These are phyloP conservation scores for Paramormyrops hopkinsi DNA, from an alignment of 2,797 vertebrate genomes.

Conservation along the genomic window DNA sequence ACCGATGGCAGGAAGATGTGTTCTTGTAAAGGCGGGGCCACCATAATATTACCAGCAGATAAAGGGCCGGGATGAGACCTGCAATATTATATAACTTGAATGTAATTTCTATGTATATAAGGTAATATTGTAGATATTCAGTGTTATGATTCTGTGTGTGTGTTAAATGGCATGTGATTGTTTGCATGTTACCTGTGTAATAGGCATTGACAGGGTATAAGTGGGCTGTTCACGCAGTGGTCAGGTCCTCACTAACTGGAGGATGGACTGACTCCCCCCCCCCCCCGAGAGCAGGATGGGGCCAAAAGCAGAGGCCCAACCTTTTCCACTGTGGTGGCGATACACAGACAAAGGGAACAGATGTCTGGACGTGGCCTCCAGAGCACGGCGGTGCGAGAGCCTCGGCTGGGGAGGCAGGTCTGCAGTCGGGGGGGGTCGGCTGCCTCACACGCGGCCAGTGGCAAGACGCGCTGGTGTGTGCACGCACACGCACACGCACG, in stretches of 20 bases:
- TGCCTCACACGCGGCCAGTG: slow-evolving; percentile 24
- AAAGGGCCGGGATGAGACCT: background rate
- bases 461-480: background rate
- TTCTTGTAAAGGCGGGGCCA: background rate
- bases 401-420: background rate
- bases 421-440: background rate
- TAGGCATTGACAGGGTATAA: background rate
- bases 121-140: background rate
- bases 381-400: background rate
- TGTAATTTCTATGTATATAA: background rate
- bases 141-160: background rate
- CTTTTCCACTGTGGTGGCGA: background rate
- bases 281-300: background rate
- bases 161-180: background rate
- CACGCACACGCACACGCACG: slow-evolving; percentile 22
- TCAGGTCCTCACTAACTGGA: background rate
- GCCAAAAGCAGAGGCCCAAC: background rate
- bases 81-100: background rate
- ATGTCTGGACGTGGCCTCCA: slow-evolving; percentile 7
- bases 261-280: background rate
- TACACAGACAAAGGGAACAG: slow-evolving; percentile 21
- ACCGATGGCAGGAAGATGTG: background rate
- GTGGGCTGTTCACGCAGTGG: background rate
- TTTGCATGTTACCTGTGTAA: background rate
- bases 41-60: background rate